Percentiles rank a stretch among this genome's conserved stretches.
Conservation (phyloP, 2,888 invertebrate genomes). For the Mimas tiliae region DNA sequence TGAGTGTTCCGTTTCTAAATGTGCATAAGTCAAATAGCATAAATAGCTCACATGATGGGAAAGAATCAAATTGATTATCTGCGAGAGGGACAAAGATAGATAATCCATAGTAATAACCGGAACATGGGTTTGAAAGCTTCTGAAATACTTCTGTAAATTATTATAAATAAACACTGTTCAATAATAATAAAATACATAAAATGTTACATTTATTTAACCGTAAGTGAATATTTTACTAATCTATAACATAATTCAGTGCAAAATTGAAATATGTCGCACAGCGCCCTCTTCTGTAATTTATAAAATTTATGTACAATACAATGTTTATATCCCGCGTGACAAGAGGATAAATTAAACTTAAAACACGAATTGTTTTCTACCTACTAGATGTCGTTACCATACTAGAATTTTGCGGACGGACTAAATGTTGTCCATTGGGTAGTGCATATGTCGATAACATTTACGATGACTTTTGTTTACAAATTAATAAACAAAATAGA, state of each 20-base stretch:
- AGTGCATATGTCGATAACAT: conserved; percentile 28
- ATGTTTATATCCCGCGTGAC: no score
- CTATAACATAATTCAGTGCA: background rate
- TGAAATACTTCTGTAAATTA: background rate
- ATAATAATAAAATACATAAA: no score
- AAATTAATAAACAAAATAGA: conserved; percentile 1
- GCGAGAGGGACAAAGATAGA: background rate
- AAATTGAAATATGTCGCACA: background rate
- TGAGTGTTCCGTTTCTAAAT: no score
- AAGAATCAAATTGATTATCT: background rate
- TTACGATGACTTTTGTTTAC: conserved; percentile 28
- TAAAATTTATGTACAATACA: background rate
- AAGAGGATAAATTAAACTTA: no score
- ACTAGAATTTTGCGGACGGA: background rate
- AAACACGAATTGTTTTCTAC: background rate
- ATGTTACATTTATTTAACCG: no score
- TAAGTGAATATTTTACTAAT: background rate
- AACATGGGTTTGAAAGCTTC: background rate
- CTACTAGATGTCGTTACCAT: conserved; percentile 11
- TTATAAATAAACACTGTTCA: no score
- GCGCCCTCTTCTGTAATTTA: background rate
- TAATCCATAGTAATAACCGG: background rate
- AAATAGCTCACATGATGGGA: no score
- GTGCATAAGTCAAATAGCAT: no score
- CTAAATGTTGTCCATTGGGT: background rate